These are phyloP conservation scores for Numenius arquata DNA, from an alignment of 2,113 vertebrate genomes.

Conservation along the genomic window DNA sequence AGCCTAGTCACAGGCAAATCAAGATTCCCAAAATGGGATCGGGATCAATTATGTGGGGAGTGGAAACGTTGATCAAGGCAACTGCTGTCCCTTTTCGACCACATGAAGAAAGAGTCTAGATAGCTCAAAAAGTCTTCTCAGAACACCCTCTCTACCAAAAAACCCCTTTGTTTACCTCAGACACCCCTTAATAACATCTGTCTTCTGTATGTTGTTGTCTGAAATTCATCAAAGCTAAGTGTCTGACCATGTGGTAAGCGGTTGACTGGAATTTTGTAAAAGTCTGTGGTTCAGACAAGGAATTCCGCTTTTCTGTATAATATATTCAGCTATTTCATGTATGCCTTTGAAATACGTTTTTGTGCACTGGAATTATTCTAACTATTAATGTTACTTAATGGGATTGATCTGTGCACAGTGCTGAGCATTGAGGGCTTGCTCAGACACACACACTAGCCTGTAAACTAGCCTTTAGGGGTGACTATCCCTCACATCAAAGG, in stretches of 20 bases:
- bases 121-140: background rate
- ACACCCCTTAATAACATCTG: background rate
- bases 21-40: background rate
- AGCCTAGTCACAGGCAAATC: background rate
- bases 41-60: background rate
- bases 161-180: background rate
- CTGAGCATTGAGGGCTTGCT: background rate
- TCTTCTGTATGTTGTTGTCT: background rate
- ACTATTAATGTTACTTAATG: background rate
- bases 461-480: background rate
- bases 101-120: background rate
- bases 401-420: background rate
- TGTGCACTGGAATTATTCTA: background rate
- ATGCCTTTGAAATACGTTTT: slow-evolving; percentile 52
- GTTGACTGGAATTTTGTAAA: slow-evolving; percentile 28
- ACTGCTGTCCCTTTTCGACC: background rate
- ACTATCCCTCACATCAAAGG: background rate
- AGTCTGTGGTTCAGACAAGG: slow-evolving; percentile 37
- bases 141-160: accelerated
- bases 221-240: slow-evolving; percentile 2
- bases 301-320: slow-evolving; percentile 7
- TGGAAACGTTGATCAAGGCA: background rate
- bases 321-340: slow-evolving; percentile 35
- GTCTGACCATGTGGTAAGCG: background rate
- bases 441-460: background rate